Percentiles rank a stretch among this genome's conserved stretches.
phyloP scores from a whole-genome alignment of 1,140 invertebrate species.

The Drosophila neocordata region DNA sequence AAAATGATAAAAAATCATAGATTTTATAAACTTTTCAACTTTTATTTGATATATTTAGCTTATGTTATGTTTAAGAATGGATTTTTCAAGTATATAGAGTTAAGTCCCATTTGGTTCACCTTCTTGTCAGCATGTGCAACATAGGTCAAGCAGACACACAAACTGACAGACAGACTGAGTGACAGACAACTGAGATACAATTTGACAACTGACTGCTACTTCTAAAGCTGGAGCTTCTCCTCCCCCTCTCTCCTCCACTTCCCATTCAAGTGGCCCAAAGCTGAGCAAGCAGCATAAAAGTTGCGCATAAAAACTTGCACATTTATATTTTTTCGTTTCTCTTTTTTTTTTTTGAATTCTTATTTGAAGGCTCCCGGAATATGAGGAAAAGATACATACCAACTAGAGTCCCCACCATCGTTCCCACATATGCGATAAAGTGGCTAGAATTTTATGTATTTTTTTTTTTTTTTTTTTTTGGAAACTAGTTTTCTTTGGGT shows the following conservation, averaged over 20 bases:
- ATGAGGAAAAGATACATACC: neutral
- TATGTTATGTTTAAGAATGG: neutral
- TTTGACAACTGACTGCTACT: constrained; percentile 1
- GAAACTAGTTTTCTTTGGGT: constrained; percentile 29
- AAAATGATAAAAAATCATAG: no score
- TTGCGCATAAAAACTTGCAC: constrained; percentile 5
- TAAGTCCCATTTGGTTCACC: neutral
- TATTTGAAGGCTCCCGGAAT: neutral
- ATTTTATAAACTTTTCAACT: no score
- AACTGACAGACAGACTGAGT: neutral
- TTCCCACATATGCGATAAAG: constrained; percentile 4
- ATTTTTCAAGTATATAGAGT: neutral
- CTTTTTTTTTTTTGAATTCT: neutral
- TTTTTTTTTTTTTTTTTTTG: neutral
- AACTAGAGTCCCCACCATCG: neutral
- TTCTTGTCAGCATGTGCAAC: neutral
- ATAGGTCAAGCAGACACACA: neutral
- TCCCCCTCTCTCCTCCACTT: no score
- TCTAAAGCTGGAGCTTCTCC: neutral
- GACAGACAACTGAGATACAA: neutral
- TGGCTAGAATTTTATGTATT: constrained; percentile 24
- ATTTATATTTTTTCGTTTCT: constrained; percentile 14
- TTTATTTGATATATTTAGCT: neutral
- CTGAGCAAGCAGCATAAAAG: constrained; percentile 3
- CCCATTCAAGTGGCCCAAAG: neutral